These are phyloP conservation scores for Thyatira batis DNA, from an alignment of 2,888 invertebrate species.

Conservation along the genomic window DNA sequence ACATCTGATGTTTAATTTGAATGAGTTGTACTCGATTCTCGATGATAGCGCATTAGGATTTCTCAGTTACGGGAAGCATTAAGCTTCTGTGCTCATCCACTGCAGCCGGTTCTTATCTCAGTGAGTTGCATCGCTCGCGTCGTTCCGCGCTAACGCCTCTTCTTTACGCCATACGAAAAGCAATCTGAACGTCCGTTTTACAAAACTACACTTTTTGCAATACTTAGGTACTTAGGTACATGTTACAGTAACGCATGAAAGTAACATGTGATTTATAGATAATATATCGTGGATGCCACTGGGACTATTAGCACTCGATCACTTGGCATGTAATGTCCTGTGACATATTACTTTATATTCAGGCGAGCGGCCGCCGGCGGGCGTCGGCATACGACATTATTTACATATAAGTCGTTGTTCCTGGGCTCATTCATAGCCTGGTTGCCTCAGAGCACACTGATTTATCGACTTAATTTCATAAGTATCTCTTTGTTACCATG, in stretches of 20 bases:
- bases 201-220: constrained; percentile 38
- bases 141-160: constrained; percentile 66
- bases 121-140: constrained; percentile 38
- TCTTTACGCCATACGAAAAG: constrained; percentile 59
- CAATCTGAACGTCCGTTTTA: constrained; percentile 59
- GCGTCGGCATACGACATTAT: constrained; percentile 68
- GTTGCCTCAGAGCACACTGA: constrained; percentile 62
- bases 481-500: constrained; percentile 78
- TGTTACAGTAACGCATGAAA: not conserved
- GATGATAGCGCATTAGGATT: not conserved
- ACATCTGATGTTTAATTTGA: not conserved
- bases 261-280: not conserved
- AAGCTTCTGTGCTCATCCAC: constrained; percentile 42
- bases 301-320: constrained; percentile 53
- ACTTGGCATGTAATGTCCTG: constrained; percentile 54
- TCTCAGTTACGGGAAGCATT: constrained; percentile 34
- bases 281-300: constrained; percentile 10
- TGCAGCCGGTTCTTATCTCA: constrained; percentile 55
- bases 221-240: not conserved
- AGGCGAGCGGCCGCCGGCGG: constrained; percentile 49
- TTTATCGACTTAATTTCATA: constrained; percentile 81
- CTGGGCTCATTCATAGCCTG: constrained; percentile 70
- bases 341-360: constrained; percentile 74
- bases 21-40: not conserved
- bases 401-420: constrained; percentile 79